These are phyloP conservation scores for Euphonia xanthogaster DNA, from an alignment of 2,797 vertebrate genomes.

Conservation along the genomic window DNA sequence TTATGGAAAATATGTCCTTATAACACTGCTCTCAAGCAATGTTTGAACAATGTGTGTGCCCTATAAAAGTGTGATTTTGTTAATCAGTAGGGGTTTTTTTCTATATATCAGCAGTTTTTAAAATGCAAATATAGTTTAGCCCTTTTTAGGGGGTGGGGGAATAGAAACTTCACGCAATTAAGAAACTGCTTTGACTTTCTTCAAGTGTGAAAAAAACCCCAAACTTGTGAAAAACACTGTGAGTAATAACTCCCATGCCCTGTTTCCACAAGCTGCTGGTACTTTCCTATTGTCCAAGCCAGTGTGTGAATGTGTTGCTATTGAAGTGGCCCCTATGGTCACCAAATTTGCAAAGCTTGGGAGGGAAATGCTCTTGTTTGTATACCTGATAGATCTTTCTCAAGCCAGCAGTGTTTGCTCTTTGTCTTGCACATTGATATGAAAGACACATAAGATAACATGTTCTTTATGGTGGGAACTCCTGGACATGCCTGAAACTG, in stretches of 20 bases:
- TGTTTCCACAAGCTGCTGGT: neutral
- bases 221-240: neutral
- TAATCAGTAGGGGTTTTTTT: neutral
- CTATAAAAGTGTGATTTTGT: neutral
- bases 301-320: neutral
- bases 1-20: neutral
- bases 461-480: neutral
- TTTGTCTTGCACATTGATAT: neutral
- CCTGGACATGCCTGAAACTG: neutral
- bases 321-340: neutral
- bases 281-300: neutral
- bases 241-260: neutral
- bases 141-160: neutral
- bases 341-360: neutral
- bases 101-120: neutral
- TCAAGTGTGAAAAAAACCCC: neutral
- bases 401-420: neutral
- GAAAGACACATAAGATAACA: neutral
- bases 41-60: neutral
- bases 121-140: neutral
- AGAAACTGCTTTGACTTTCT: neutral
- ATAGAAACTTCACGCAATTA: neutral
- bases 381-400: neutral
- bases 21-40: neutral
- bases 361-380: neutral